A percentile compares a stretch with the other conserved stretches of the same genome.
phyloP scores from a whole-genome alignment of 1,140 invertebrate species.

The Melanaphis sacchari region DNA sequence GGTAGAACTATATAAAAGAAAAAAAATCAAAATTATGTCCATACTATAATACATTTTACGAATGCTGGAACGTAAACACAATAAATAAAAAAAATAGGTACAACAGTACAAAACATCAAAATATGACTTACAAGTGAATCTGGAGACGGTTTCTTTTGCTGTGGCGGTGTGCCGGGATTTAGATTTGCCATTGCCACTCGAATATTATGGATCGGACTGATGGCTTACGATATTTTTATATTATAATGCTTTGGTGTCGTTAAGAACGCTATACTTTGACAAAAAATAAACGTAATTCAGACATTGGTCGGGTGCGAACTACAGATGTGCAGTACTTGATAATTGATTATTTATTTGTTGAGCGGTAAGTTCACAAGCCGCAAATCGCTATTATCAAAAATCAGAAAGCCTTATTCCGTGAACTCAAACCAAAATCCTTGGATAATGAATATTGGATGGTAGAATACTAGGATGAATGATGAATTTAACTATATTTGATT shows the following conservation, averaged over 20 bases:
- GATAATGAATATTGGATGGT: too few relatives aligned
- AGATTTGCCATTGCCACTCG: not conserved
- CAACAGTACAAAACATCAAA: not conserved
- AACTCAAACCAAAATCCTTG: not conserved
- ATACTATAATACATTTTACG: not conserved
- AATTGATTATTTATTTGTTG: too few relatives aligned
- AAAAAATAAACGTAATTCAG: not conserved
- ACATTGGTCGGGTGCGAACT: not conserved
- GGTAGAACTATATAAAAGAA: slow-evolving; percentile 58
- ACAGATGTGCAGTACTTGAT: not conserved
- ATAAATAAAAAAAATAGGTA: not conserved
- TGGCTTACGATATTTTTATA: not conserved
- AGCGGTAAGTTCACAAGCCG: too few relatives aligned
- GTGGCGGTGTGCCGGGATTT: not conserved
- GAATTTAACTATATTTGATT: not conserved
- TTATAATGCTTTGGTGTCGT: not conserved
- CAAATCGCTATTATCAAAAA: too few relatives aligned
- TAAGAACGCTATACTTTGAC: not conserved
- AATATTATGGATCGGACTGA: not conserved
- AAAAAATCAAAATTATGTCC: not conserved
- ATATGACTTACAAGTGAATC: slow-evolving; percentile 2
- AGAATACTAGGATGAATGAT: too few relatives aligned
- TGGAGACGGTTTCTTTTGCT: slow-evolving; percentile 39
- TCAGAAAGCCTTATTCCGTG: too few relatives aligned
- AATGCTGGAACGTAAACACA: not conserved